Evolutionary conservation across 2,113 vertebrate genomes (phyloP), one percentile per base, ranked within the genome.

Genomic region (Aegypius monachus): DNA sequence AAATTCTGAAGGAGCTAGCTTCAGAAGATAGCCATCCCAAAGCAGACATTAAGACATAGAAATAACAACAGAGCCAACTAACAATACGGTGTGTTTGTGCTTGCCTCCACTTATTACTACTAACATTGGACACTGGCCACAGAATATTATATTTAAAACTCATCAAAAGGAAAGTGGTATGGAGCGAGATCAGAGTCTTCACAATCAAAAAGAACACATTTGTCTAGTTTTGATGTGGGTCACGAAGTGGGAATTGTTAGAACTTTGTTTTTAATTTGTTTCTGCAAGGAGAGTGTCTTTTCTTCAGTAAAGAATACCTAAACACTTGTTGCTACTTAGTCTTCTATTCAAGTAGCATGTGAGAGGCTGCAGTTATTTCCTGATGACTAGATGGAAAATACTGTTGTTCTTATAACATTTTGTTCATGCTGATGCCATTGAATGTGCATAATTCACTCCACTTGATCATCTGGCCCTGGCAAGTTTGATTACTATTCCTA

Each of bases 1-100:
- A 75, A 95, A 92, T 74, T 62, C 66, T 89, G 66, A 81, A 93
- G 77, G 91, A 91, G 23, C 93, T 93, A 52, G 22, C 58, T 68
- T 77, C 48, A 83, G 55, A 88, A 94, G 27, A 61, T 73, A 34
- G 14, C 22, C 21, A 52, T 95, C 68, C 59, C 43, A 61, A 93
- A 91, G 67, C 45, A 95, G 53, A n/a, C 59, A 21, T 86, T 85
- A 85, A 31, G 38, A 25, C 53, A 19, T 0, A 52, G 50, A 94
- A 95, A 62, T 86, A 95, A 20, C 84, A 94, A 70, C 70, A 87
- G 75, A 93, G 40, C 22, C 45, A 34, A 16, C 73, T 38, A 59
- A 40, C n/a, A 32, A 9, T 16, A 9, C 21, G 7, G 32, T 87
- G 78, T 43, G 48, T 78, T 93, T 94, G 75, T 70, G 31, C 80